These are phyloP conservation scores for Pardalotus punctatus DNA, from an alignment of 2,113 vertebrate species.

Conservation along the genomic window DNA sequence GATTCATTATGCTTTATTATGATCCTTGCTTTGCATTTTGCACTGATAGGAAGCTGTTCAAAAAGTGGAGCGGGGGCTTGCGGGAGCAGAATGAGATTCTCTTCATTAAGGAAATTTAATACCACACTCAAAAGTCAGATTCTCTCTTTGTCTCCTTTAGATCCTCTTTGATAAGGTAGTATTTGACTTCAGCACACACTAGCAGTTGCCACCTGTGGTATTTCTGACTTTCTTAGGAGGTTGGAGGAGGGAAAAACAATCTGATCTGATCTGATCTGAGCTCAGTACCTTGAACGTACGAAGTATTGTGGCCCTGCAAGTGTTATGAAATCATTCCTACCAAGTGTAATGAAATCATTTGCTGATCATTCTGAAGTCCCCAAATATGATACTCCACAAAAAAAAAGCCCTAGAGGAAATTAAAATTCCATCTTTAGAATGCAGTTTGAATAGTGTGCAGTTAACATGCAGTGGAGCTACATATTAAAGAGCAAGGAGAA, in stretches of 20 bases:
- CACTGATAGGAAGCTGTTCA: not conserved
- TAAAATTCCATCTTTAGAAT: not conserved
- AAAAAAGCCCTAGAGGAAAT: not conserved
- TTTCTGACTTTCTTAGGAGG: not conserved
- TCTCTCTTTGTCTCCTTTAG: not conserved
- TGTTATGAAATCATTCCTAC: not conserved
- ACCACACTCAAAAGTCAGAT: not conserved
- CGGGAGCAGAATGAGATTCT: not conserved
- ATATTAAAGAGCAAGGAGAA: not conserved
- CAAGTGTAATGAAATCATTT: not conserved
- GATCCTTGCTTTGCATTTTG: not conserved
- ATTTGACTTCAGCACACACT: not conserved
- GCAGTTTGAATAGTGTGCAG: not conserved
- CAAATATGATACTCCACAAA: not conserved
- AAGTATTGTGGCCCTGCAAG: not conserved
- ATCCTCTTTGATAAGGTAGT: not conserved
- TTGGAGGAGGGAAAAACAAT: not conserved
- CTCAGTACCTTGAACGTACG: not conserved
- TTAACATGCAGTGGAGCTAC: not conserved
- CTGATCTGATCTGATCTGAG: not conserved
- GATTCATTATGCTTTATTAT: not conserved
- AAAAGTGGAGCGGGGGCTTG: not conserved
- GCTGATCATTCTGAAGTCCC: not conserved
- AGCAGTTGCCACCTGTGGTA: not conserved
- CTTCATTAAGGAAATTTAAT: not conserved